phyloP scores from a whole-genome alignment of 2,888 invertebrate species.

The Eumerus sabulonum region DNA sequence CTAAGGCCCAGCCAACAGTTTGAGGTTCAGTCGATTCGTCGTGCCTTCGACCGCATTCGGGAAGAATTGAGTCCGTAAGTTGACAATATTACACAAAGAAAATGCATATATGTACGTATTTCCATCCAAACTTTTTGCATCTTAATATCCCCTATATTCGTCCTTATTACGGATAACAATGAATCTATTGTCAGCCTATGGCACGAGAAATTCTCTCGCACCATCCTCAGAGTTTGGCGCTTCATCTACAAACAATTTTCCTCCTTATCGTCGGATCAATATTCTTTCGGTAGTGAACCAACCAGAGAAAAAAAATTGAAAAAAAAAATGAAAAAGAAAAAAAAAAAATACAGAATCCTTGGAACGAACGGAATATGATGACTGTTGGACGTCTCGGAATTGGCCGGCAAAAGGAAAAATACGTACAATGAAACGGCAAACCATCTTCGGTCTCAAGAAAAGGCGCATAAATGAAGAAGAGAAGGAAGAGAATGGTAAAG shows the following conservation, averaged over 20 bases:
- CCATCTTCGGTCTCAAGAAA: conserved; percentile 36
- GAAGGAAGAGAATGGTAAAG: not conserved
- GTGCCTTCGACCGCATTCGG: too few species aligned
- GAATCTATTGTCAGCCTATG: too few species aligned
- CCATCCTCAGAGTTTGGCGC: not conserved
- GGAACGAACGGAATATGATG: conserved; percentile 29
- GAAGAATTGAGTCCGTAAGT: too few species aligned
- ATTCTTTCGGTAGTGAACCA: conserved; percentile 34
- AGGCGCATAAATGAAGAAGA: conserved; percentile 39
- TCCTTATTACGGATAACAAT: too few species aligned
- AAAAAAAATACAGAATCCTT: conserved; percentile 27
- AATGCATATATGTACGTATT: too few species aligned
- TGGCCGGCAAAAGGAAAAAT: conserved; percentile 35
- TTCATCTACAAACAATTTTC: conserved; percentile 20
- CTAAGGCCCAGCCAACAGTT: too few species aligned
- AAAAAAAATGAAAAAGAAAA: conserved; percentile 33
- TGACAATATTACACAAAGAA: too few species aligned
- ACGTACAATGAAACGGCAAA: conserved; percentile 3
- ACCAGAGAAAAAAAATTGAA: conserved; percentile 21
- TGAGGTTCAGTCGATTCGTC: too few species aligned
- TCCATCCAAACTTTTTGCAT: too few species aligned
- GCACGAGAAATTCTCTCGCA: not conserved
- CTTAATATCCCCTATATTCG: too few species aligned
- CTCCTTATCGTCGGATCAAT: conserved; percentile 37
- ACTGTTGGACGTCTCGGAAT: conserved; percentile 35